Evolutionary conservation across 2,113 vertebrate genomes (phyloP).

Genomic region (Astur gentilis): DNA sequence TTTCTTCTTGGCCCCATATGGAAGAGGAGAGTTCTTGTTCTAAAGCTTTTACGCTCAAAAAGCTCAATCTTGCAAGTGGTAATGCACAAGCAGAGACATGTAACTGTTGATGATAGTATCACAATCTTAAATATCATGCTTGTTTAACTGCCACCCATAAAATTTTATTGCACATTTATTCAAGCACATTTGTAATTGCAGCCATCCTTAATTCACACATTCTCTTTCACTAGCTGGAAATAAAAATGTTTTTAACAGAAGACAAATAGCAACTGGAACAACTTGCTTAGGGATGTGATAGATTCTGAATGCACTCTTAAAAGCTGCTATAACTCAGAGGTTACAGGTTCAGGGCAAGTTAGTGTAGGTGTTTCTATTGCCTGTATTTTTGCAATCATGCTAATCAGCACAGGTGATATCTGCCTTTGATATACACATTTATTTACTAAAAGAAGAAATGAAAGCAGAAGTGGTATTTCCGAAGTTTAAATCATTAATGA

Average conservation of each 20-base stretch:
- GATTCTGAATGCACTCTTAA: background rate
- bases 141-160: background rate
- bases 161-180: background rate
- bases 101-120: background rate
- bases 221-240: background rate
- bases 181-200: background rate
- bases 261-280: background rate
- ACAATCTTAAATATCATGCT: background rate
- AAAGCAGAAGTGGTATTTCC: background rate
- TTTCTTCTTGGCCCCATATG: background rate
- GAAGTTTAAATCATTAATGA: background rate
- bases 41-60: background rate
- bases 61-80: background rate
- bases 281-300: background rate
- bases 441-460: background rate
- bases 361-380: background rate
- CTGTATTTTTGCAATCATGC: background rate
- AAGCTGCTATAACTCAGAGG: background rate
- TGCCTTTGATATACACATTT: background rate
- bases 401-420: background rate
- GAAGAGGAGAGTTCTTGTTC: background rate
- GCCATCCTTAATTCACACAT: background rate
- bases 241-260: background rate
- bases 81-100: background rate
- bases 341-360: background rate